Evolutionary conservation across 2,797 vertebrate genomes (phyloP).

Genomic region (Pitangus sulphuratus): DNA sequence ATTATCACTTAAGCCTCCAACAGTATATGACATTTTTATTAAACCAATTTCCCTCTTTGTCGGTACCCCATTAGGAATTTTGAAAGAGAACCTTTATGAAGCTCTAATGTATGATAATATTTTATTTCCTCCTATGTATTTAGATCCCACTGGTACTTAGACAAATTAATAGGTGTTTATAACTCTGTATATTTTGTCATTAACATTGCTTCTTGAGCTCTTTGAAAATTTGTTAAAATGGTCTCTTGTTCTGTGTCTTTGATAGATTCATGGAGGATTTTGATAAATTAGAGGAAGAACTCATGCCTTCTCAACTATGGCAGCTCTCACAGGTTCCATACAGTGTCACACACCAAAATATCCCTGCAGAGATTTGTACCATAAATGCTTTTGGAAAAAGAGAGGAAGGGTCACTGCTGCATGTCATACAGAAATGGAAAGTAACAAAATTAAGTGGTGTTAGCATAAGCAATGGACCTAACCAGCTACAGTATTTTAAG

Average conservation of each 20-base stretch:
- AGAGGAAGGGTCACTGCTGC: background rate
- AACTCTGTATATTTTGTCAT: background rate
- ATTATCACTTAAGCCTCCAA: background rate
- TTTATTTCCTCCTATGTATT: background rate
- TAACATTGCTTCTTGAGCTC: background rate
- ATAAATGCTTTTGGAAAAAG: slow-evolving; percentile 47
- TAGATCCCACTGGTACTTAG: background rate
- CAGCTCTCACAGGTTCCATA: background rate
- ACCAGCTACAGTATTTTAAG: background rate
- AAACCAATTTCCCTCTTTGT: background rate
- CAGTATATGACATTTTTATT: background rate
- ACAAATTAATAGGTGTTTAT: background rate
- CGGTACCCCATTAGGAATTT: background rate
- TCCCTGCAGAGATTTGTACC: slow-evolving; percentile 19
- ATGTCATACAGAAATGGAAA: background rate
- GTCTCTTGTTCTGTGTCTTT: background rate
- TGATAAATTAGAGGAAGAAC: slow-evolving; percentile 25
- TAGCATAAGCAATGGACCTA: background rate
- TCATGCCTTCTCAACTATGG: background rate
- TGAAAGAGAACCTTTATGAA: background rate
- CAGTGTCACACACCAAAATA: slow-evolving; percentile 8
- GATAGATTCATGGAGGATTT: background rate
- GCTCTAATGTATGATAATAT: background rate
- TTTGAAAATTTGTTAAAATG: background rate
- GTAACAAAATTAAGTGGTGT: background rate